Evolutionary conservation across 2,797 vertebrate genomes (phyloP).

Genomic region (Chelidonichthys spinosus): DNA sequence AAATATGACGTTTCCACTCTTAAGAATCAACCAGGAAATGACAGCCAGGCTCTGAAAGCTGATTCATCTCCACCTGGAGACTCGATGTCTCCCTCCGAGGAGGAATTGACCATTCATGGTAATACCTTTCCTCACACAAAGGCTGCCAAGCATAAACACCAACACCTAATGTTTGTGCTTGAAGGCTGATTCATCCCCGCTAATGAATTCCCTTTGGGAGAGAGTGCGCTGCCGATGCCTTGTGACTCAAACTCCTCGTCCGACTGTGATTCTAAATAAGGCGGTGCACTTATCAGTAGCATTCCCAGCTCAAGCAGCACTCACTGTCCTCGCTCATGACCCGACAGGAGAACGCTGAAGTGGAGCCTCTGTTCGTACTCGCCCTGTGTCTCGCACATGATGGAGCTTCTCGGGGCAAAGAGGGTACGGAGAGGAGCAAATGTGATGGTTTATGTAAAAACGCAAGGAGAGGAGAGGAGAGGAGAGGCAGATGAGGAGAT

Average conservation of each 20-base stretch:
- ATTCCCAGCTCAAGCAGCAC: conserved; percentile 47
- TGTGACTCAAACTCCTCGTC: conserved; percentile 68
- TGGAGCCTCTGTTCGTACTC: conserved; percentile 59
- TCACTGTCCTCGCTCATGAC: conserved; percentile 60
- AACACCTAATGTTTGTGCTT: conserved; percentile 50
- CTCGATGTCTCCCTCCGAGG: conserved; percentile 58
- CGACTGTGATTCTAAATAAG: conserved; percentile 75
- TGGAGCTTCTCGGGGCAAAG: conserved; percentile 19
- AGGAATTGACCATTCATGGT: conserved; percentile 73
- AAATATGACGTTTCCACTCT: conserved; percentile 31
- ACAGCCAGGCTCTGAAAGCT: conserved; percentile 37
- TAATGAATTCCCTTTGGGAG: conserved; percentile 52
- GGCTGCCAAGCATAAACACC: conserved; percentile 53
- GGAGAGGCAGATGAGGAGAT: background rate
- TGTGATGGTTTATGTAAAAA: background rate
- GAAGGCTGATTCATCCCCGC: conserved; percentile 72
- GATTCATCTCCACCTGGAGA: conserved; percentile 70
- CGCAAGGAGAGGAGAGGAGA: background rate
- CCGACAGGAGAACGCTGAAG: conserved; percentile 42
- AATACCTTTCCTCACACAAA: conserved; percentile 30
- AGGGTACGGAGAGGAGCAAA: background rate
- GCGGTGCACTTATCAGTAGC: conserved; percentile 41
- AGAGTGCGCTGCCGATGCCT: conserved; percentile 37
- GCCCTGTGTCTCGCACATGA: conserved; percentile 66
- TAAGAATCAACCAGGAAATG: conserved; percentile 44